These are phyloP conservation scores for Eulemur coronatus DNA, from an alignment of 2,797 vertebrate species.

Conservation along the genomic window DNA sequence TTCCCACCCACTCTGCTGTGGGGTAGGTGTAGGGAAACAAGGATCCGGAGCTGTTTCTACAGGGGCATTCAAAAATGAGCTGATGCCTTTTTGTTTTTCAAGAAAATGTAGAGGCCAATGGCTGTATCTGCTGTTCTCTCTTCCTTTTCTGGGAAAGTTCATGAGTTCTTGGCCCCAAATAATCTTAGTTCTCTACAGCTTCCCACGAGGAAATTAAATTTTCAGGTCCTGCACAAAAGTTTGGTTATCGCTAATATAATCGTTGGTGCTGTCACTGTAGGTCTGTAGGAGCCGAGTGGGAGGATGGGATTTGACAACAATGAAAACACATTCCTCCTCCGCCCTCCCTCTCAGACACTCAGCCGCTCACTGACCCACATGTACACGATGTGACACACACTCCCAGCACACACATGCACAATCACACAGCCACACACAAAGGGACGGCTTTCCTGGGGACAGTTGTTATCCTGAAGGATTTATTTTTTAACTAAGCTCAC, in stretches of 20 bases:
- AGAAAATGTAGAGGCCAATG: conserved; percentile 6
- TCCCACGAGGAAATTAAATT: conserved; percentile 77
- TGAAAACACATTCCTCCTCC: not conserved
- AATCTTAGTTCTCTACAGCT: conserved; percentile 66
- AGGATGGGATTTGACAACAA: not conserved
- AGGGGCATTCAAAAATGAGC: not conserved
- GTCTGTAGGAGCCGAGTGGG: not conserved
- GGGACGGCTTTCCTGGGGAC: not conserved
- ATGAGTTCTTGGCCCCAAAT: conserved; percentile 59
- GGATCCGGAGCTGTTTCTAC: not conserved
- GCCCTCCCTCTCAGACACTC: not conserved
- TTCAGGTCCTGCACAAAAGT: conserved; percentile 52
- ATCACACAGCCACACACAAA: not conserved
- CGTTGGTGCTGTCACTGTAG: conserved; percentile 38
- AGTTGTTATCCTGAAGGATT: not conserved
- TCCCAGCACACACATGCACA: not conserved
- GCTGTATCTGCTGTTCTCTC: conserved; percentile 35
- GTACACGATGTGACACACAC: not conserved
- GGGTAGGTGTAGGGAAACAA: not conserved
- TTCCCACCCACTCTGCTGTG: not conserved
- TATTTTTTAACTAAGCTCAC: not conserved
- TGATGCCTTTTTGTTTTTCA: conserved; percentile 22
- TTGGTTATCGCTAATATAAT: conserved; percentile 66
- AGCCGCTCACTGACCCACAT: not conserved
- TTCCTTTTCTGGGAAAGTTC: conserved; percentile 70